Base-by-base conservation (phyloP, 2,113 vertebrate genomes). In the Aphyosemion australe region DNA sequence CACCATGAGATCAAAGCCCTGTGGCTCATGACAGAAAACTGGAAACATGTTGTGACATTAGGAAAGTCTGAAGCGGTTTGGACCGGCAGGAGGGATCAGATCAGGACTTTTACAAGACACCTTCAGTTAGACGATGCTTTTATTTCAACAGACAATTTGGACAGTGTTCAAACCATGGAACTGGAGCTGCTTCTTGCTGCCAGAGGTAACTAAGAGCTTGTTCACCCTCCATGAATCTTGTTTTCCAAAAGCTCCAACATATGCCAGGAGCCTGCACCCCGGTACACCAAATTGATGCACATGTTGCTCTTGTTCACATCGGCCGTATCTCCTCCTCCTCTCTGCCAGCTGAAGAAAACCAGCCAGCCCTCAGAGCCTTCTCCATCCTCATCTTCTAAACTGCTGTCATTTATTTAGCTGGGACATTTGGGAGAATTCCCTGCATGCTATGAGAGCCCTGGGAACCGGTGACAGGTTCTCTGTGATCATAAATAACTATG, bases 401-500 rank as follows among this genome's bases (percentile, higher is more conserved):
- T 73, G 61, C 67, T 54, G 39, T 78, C 63, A 49, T 62, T 53
- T 62, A 53, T 72, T 70, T 67, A 34, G 62, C 62, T 31, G 51
- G 59, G 58, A 50, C 64, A 50, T 72, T 55, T n/a, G 12, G 39
- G 50, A 47, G 32, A 49, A 56, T 43, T 39, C 53, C 32, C 51
- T 3, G 15, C 6, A 8, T 26, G 45, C 26, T 60, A 16, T 4
- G 57, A 57, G 19, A 61, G 53, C 6, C 0, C 16, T 48, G 52
- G 47, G 48, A 61, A 61, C 8, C 56, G 50, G 63, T 54, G 60
- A 65, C 74, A 62, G 70, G 58, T 82, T 66, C 26, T 69, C 64
- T 51, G 63, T 63, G 64, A 71, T 78, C 74, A 72, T 72, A 68
- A 77, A 72, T 61, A 63, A 52, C 69, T 50, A 5, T 26, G 62